Base-by-base conservation (phyloP, 1,140 invertebrate species). In the Habropoda laboriosa region DNA sequence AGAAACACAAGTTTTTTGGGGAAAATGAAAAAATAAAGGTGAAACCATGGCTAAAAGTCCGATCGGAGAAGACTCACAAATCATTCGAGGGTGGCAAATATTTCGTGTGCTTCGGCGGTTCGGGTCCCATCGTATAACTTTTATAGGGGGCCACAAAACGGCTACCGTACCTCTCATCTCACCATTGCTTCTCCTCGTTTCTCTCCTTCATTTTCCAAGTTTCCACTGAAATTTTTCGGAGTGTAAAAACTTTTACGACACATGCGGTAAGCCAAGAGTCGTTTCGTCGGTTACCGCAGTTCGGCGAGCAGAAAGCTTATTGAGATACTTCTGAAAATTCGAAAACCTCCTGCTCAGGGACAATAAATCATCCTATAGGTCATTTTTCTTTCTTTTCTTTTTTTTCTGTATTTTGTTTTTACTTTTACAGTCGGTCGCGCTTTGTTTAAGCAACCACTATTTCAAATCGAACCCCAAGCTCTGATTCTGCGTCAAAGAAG, bases 191-290 rank as follows among this genome's bases (percentile, higher is more conserved):
- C 35, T 47, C n/a, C 40, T 35, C n/a, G n/a, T 55, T 47, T 57
- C 27, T 32, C 40, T 3, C 32, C 32, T 18, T 21, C 74, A 35
- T 57, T 57, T 42, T 21, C 7, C 27, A 18, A 49, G 18, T 42
- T 55, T 45, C 57, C 47, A 18, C 1, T 24, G n/a, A 63, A 61
- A 55, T 75, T 71, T 63, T 75, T 45, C 2, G 27, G 13, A 49
- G 58, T 64, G 27, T 51, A 42, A 71, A 77, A 67, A 77, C 42
- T 71, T 80, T 83, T 83, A 77, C 45, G 35, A 58, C 64, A 49
- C 21, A 63, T 82, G 81, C 78, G 81, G 81, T 82, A 80, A 82
- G 42, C 78, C 70, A 61, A 70, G 55, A 75, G 30, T 63, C 63
- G 64, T 70, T 75, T 80, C 63, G 35, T 21, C 27, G 30, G 64